Evolutionary conservation across 2,888 invertebrate species (phyloP).

Genomic region (Ectemnius continuus): DNA sequence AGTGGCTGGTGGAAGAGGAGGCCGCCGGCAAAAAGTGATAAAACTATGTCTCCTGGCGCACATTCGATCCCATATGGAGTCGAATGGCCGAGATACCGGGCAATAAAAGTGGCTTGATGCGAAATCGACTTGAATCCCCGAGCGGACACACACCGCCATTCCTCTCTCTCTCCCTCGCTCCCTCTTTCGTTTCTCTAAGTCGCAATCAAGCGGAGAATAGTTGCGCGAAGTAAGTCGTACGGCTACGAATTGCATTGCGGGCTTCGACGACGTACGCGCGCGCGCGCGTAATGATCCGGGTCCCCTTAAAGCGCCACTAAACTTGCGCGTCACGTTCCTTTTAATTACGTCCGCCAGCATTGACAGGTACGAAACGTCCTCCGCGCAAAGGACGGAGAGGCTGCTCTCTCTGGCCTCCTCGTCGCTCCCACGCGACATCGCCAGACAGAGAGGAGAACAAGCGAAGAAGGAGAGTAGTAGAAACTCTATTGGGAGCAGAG

Average conservation of each 20-base stretch:
- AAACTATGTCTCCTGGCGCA: background rate
- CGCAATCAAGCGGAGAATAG: slow-evolving; percentile 24
- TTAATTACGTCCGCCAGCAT: slow-evolving; percentile 56
- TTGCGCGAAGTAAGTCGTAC: slow-evolving; percentile 52
- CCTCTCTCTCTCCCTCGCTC: background rate
- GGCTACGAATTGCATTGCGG: slow-evolving; percentile 49
- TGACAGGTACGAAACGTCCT: slow-evolving; percentile 48
- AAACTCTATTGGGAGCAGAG: slow-evolving; percentile 13
- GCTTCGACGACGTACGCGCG: slow-evolving; percentile 30
- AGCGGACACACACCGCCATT: background rate
- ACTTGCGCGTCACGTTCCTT: slow-evolving; percentile 59
- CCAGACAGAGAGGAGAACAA: too few relatives aligned
- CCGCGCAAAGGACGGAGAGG: slow-evolving; percentile 10
- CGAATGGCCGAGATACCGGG: slow-evolving; percentile 10
- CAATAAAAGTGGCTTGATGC: slow-evolving; percentile 10
- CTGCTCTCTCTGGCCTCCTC: too few relatives aligned
- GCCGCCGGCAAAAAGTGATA: too few relatives aligned
- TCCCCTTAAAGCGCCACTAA: slow-evolving; percentile 53
- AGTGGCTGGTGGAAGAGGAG: too few relatives aligned
- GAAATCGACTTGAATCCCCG: slow-evolving; percentile 9
- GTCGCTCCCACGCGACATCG: too few relatives aligned
- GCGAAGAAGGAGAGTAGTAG: background rate
- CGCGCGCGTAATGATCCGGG: slow-evolving; percentile 47
- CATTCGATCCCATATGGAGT: background rate
- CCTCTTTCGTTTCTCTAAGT: background rate